Conservation (phyloP, 2,888 invertebrate genomes). For the Sycophila texana region DNA sequence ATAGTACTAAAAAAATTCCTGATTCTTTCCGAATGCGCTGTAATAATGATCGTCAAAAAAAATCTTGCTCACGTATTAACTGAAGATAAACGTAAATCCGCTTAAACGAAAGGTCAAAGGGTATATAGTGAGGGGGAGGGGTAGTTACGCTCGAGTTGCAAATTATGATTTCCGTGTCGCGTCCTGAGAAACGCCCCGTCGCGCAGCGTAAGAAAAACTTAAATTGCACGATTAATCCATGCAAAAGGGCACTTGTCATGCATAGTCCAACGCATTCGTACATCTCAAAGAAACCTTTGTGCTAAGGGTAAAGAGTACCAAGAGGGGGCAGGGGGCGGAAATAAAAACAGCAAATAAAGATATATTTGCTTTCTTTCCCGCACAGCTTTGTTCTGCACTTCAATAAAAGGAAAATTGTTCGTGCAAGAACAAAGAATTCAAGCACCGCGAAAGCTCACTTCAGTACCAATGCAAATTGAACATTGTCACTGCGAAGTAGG, state of each 20-base stretch:
- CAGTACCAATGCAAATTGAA: slow-evolving; percentile 41
- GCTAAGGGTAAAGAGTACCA: background rate
- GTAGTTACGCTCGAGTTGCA: too few species aligned
- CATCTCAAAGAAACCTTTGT: slow-evolving; percentile 23
- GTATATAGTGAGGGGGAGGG: too few species aligned
- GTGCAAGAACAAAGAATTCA: slow-evolving; percentile 42
- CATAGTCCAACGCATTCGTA: background rate
- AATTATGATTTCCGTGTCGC: too few species aligned
- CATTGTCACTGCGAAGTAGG: background rate
- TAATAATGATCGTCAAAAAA: too few species aligned
- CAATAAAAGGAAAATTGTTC: slow-evolving; percentile 49
- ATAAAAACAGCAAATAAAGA: slow-evolving; percentile 37
- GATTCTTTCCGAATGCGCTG: too few species aligned
- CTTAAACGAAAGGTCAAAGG: too few species aligned
- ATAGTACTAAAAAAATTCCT: too few species aligned
- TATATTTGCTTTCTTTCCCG: slow-evolving; percentile 38
- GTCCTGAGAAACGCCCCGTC: too few species aligned
- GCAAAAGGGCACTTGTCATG: background rate
- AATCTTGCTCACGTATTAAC: too few species aligned
- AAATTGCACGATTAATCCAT: background rate
- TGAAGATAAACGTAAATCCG: too few species aligned
- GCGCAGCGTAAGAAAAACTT: background rate
- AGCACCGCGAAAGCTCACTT: slow-evolving; percentile 21
- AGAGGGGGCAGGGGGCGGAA: background rate
- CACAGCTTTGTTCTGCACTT: slow-evolving; percentile 38